These are phyloP conservation scores for Procambarus virginalis DNA, from an alignment of 1,140 invertebrate genomes.

Conservation along the genomic window DNA sequence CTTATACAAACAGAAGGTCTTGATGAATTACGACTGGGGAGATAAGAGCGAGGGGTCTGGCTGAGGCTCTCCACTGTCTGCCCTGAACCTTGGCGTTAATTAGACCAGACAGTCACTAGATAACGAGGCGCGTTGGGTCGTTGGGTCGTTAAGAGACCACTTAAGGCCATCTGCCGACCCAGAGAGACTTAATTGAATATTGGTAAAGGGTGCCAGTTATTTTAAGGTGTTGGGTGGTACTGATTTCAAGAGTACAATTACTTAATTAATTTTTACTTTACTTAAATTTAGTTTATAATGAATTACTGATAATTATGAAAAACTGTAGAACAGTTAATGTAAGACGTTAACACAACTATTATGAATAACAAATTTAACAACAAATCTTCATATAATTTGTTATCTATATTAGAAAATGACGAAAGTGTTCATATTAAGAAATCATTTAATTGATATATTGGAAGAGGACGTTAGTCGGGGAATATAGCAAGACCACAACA, in stretches of 20 bases:
- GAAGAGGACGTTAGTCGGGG: too few relatives aligned
- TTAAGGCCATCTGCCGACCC: constrained; percentile 38
- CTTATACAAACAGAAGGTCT: constrained; percentile 23
- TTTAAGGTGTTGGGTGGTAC: constrained; percentile 10
- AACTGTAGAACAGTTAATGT: too few relatives aligned
- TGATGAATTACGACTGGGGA: constrained; percentile 19
- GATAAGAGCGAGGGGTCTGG: constrained; percentile 18
- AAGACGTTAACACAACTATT: too few relatives aligned
- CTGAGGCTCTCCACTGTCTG: constrained; percentile 17
- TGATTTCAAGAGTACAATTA: not conserved
- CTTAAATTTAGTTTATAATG: not conserved
- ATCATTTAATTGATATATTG: too few relatives aligned
- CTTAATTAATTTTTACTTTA: not conserved
- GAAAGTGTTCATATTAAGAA: too few relatives aligned
- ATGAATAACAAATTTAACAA: too few relatives aligned
- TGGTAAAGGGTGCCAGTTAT: constrained; percentile 39
- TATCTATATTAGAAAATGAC: too few relatives aligned
- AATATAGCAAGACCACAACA: too few relatives aligned
- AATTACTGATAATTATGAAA: too few relatives aligned
- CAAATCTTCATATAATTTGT: too few relatives aligned
- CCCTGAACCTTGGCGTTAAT: constrained; percentile 32
- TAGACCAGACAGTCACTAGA: constrained; percentile 37
- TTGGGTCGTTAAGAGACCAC: constrained; percentile 40
- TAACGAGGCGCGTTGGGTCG: constrained; percentile 45
- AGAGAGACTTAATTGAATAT: constrained; percentile 41